Base-by-base conservation (phyloP, 2,797 vertebrate genomes). In the Anniella stebbinsi region DNA sequence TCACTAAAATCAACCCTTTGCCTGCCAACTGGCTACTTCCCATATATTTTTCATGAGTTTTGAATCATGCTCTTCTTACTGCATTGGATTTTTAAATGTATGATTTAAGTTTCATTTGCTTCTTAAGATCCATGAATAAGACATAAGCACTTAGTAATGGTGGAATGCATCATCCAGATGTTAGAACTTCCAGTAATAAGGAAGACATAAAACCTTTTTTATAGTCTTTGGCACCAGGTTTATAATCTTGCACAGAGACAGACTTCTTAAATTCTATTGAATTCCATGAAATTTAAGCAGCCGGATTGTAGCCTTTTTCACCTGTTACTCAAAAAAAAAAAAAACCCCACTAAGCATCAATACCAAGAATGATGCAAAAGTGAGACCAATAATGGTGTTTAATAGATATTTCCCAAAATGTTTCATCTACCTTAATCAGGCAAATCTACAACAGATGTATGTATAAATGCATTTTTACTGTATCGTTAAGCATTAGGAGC, bases 11-110 rank as follows among this genome's bases (percentile, higher is more conserved):
- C 86, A 54, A 91, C 80, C 51, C 8, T 91, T 45, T 60, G 84
- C 17, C 36, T 89, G 87, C 41, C 89, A 92, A 89, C 84, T 96
- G 89, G 84, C 90, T 45, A 89, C 75, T 82, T 88, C 90, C 86
- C 75, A 92, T 3, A 51, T 88, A 87, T 95, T 92, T 78, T 91
- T 9, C 89, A 91, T 77, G 73, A 81, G 90, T 89, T 60, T 51
- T 89, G 66, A 84, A 93, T 92, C 38, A 25, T 0, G 78, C 1
- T 51, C 1, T 17, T 76, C 51, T 33, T 2, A 30, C 41, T 67
- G 69, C 38, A 67, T 23, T 87, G 88, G 25, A 70, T 90, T 54
- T 92, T 89, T 23, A 83, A 75, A 33, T 51, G 87, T 89, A 63
- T 9, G 17, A 25, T 41, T 77, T 85, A 12, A 80, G 73, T 7